phyloP scores from a whole-genome alignment of 2,113 vertebrate species.

The Glaucidium brasilianum region DNA sequence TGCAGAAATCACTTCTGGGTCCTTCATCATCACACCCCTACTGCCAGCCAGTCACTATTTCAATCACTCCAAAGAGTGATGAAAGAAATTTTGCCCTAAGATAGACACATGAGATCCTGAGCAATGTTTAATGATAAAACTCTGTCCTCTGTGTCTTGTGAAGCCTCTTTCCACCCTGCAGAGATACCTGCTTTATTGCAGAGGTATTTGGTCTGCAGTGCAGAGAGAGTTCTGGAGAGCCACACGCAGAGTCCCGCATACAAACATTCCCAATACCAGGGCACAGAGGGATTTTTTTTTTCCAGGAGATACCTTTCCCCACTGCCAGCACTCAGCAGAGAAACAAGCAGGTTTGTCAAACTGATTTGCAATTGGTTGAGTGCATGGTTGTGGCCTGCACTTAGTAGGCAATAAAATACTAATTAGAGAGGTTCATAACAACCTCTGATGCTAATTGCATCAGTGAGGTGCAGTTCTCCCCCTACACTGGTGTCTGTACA shows the following conservation, averaged over 20 bases:
- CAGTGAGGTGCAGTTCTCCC: neutral
- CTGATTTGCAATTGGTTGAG: neutral
- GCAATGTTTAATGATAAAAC: neutral
- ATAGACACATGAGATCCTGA: neutral
- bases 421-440: neutral
- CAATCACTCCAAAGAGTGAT: neutral
- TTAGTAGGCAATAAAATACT: neutral
- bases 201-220: neutral
- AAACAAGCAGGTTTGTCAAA: neutral
- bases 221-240: neutral
- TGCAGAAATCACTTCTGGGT: neutral
- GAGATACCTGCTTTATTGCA: neutral
- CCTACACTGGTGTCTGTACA: accelerated
- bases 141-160: neutral
- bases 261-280: neutral
- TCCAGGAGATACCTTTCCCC: neutral
- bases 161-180: neutral
- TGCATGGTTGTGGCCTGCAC: neutral
- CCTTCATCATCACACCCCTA: neutral
- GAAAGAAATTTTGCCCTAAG: neutral
- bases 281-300: neutral
- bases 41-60: neutral
- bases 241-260: accelerated
- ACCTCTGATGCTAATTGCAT: neutral
- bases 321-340: neutral